A percentile compares a stretch with the other conserved stretches of the same genome.
Conservation (phyloP, 2,797 vertebrate genomes). For the Macropus fuliginosus region DNA sequence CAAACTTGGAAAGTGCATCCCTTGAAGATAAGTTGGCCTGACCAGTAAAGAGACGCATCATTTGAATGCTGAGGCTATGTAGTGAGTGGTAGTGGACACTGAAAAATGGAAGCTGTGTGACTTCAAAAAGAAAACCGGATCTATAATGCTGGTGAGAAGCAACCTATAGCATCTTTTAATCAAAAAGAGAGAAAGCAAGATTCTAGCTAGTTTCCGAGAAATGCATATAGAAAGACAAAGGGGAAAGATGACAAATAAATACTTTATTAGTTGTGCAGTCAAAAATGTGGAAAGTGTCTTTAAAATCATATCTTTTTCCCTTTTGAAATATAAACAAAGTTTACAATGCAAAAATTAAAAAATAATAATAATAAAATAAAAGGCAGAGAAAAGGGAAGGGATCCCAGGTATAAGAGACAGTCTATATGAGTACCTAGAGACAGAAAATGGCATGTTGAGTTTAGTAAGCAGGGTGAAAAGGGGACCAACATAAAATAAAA, state of each 20-base stretch:
- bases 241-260: conserved; percentile 87
- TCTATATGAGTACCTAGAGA: background rate
- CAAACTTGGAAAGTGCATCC: conserved; percentile 97
- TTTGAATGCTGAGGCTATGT: conserved; percentile 97
- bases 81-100: conserved; percentile 98
- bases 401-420: background rate
- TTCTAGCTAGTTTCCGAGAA: conserved; percentile 95
- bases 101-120: conserved; percentile 97
- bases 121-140: conserved; percentile 99
- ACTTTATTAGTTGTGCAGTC: background rate
- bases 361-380: background rate
- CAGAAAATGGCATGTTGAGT: background rate
- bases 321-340: background rate
- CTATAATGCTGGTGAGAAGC: conserved; percentile 97
- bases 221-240: conserved; percentile 91
- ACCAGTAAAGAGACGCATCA: conserved; percentile 96
- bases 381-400: background rate
- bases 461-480: background rate
- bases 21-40: conserved; percentile 96
- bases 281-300: background rate
- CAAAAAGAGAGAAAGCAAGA: conserved; percentile 98
- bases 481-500: background rate
- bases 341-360: background rate
- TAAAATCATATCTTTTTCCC: background rate
- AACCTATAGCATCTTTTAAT: conserved; percentile 96